Conservation (phyloP, 1,140 invertebrate genomes). For the Hestina assimilis region DNA sequence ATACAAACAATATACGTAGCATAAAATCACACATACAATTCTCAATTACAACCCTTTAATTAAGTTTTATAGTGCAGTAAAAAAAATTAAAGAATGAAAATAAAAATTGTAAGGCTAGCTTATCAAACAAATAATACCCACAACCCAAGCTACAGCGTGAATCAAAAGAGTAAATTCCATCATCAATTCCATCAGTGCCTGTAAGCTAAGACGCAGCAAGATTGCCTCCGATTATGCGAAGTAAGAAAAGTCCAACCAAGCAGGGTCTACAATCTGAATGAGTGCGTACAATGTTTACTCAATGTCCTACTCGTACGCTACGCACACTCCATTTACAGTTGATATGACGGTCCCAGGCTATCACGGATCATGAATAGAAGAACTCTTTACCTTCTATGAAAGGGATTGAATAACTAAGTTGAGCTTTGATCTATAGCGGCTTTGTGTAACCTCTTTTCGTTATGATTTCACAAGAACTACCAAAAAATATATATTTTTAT, state of each 20-base stretch:
- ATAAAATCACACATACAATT: too few relatives aligned
- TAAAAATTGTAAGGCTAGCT: too few relatives aligned
- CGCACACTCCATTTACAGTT: conserved; percentile 56
- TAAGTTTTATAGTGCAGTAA: too few relatives aligned
- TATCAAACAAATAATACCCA: neutral
- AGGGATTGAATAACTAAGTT: conserved; percentile 58
- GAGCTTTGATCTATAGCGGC: conserved; percentile 42
- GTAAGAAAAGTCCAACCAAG: conserved; percentile 34
- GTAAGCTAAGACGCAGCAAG: conserved; percentile 16
- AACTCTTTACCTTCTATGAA: too few relatives aligned
- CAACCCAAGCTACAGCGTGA: conserved; percentile 4
- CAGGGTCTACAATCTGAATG: conserved; percentile 43
- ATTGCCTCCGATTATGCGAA: conserved; percentile 51
- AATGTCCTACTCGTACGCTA: conserved; percentile 41
- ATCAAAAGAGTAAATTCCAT: conserved; percentile 15
- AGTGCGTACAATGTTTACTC: conserved; percentile 58
- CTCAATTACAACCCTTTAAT: too few relatives aligned
- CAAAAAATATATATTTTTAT: too few relatives aligned
- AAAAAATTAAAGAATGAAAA: too few relatives aligned
- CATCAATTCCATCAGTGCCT: conserved; percentile 12
- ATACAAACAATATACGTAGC: too few relatives aligned
- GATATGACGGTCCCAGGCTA: conserved; percentile 49
- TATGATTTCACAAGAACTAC: neutral
- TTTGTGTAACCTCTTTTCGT: neutral
- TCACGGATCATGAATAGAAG: too few relatives aligned